phyloP scores from a whole-genome alignment of 2,797 vertebrate genomes.

The Salarias fasciatus region DNA sequence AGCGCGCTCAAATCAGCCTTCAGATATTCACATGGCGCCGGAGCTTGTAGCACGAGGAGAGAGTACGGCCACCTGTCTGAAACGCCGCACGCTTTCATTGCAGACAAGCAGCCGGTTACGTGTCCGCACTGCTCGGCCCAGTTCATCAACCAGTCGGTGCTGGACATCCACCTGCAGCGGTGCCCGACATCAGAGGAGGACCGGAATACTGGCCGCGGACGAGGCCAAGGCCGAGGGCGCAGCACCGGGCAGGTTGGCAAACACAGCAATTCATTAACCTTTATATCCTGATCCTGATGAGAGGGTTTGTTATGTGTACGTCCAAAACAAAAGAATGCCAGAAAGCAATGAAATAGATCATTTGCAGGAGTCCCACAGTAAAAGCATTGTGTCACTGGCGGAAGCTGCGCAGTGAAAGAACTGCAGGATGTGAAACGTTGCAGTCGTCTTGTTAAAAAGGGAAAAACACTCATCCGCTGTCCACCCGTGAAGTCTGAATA shows the following conservation, averaged over 20 bases:
- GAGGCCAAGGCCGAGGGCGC: conserved; percentile 83
- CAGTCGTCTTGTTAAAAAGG: no score
- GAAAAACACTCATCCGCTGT: no score
- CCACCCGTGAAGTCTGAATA: no score
- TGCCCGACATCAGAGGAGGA: conserved; percentile 79
- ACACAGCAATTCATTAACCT: no score
- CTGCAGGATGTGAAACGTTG: no score
- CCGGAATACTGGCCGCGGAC: conserved; percentile 67
- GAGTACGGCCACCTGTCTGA: conserved; percentile 21
- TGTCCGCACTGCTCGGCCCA: conserved; percentile 86
- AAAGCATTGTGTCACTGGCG: no score
- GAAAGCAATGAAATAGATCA: no score
- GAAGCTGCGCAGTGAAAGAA: no score
- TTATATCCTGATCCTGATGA: no score
- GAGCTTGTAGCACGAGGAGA: conserved; percentile 2
- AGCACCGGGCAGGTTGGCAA: conserved; percentile 81
- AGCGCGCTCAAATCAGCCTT: conserved; percentile 12
- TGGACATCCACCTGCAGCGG: conserved; percentile 88
- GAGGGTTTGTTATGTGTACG: no score
- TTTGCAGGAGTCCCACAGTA: no score
- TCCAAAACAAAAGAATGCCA: no score
- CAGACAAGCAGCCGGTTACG: conserved; percentile 83
- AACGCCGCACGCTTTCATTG: conserved; percentile 19
- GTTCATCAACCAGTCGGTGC: conserved; percentile 85
- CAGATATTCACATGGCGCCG: conserved; percentile 7